Base-by-base conservation (phyloP, 2,888 invertebrate species). In the Apeira syringaria region DNA sequence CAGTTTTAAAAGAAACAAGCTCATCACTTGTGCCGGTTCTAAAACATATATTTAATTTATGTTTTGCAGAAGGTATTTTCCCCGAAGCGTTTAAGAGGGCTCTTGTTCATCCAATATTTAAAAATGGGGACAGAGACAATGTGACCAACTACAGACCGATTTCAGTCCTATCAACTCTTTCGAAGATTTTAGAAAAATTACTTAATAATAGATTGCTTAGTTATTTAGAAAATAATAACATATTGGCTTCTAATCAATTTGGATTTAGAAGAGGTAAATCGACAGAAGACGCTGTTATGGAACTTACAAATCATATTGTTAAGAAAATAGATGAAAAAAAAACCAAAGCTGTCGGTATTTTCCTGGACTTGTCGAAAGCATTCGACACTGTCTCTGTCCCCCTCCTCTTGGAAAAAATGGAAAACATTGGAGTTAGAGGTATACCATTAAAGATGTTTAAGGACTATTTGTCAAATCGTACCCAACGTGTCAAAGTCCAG, bases 251-350 rank as follows among this genome's bases (percentile, higher is more conserved):
- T 5, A 46, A 42, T 12, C 44, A 47, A 27, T 50, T 32, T 31
- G 43, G 43, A 3, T 50, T 50, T 27, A 46, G 50, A 10, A 32
- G 6, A 13, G 39, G 32, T 2, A 32, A 32, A 7, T 22, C 20
- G 8, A 29, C 24, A 1, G 24, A 24, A 8, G 24, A 24, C 8
- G 24, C 24, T 2, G 24, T 24, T n/a, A 3, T 6, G 2, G n/a
- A n/a, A n/a, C 24, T 24, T 3, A 24, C n/a, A 8, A 4, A 24
- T 4, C 8, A 1, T 3, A 24, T n/a, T 2, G 24, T 8, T 1
- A n/a, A 8, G n/a, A 24, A n/a, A 6, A 2, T 24, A 2, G 22
- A 22, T 6, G n/a, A 5, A 15, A 15, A 15, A 4, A 7, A 20
- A 20, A 24, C 8, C 6, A 24, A 24, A n/a, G 6, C 20, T 4